Evolutionary conservation across 2,888 invertebrate genomes (phyloP), one percentile per base, ranked within the genome.

Genomic region (Globia sparganii): DNA sequence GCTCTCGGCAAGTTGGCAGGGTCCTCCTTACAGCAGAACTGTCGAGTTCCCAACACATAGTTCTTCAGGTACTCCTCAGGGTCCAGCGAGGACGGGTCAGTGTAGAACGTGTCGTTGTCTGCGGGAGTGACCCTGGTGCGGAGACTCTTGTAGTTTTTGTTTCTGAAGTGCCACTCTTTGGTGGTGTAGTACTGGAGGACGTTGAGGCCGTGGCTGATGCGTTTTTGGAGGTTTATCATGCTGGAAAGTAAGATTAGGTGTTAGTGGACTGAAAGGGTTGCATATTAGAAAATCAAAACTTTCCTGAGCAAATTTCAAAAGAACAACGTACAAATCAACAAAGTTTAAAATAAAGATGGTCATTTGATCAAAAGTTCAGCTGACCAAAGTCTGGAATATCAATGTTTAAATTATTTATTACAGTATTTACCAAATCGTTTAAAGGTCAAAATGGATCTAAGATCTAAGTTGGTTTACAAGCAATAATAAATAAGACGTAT

Each of bases 11-110:
- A 89, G 0, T 98, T 98, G 1, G 97, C 97, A 0, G 97, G 97
- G 86, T 98, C 98, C 88, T 99, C 99, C 83, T 99, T 98, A 69
- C 99, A 97, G 85, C 98, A 98, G 91, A 97, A 99, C 81, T 97
- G 97, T 70, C 99, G 97, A 25, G 98, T 97, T 0, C 99, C 99
- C 75, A 98, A 94, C 37, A 99, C 97, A 87, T 98, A 98, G 75
- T 92, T 85, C 82, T 87, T 91, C 66, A 96, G 73, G 61, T 94
- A 96, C 0, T 91, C 88, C 93, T 97, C 90, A 6, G 92, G 86
- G 5, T 92, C 78, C 4, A 96, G 59, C 15, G 8, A 0, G 0
- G 61, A 13, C 0, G 61, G 61, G 8, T 77, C 75, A 0, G 97
- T 97, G 86, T 95, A 97, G 89, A 98, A 99, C 72, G 97, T 94